Base-by-base conservation (phyloP, 2,113 vertebrate species). In the Seriola aureovittata region DNA sequence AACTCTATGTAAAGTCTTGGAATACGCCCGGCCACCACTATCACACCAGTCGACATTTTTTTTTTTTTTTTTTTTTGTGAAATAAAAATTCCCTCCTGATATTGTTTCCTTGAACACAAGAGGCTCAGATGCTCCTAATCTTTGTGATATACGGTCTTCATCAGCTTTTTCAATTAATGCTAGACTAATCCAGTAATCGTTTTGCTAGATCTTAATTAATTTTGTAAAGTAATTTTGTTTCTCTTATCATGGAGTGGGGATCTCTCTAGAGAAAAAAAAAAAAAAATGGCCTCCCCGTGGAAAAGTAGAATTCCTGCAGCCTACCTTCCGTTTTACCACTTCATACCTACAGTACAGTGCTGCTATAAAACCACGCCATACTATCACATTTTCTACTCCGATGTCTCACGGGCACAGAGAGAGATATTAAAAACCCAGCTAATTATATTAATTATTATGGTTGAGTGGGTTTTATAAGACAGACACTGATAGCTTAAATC, bases 201-300 rank as follows among this genome's bases (percentile, higher is more conserved):
- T 82, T 80, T 60, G 69, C 79, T 75, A 73, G 83, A 94, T 95
- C 94, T 94, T 95, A 93, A 94, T 94, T 92, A 91, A 92, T 93
- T 93, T 90, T 84, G 68, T 78, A 68, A 54, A 84, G 81, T 85
- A 86, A 91, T 88, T 91, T 92, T 88, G 73, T 88, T 89, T 75
- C 84, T 73, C 77, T 89, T 88, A 92, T 94, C 89, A 65, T 79
- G 57, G 52, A 72, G 58, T 21, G 29, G 46, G 64, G 54, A 92
- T 91, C 86, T 88, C 63, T 86, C 67, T 82, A 50, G 78, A 82
- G 62, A 69, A 46, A 65, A 75, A 80, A 68, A 76, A 23, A 23
- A 44, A 82, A 82, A 87, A 86, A 87, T 0, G 34, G 23, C n/a
- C 4, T 88, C 81, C 70, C 66, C 60, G 40, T 69, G 83, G 80